A percentile compares a stretch with the other conserved stretches of the same genome.
These are phyloP conservation scores for Fabriciana adippe DNA, from an alignment of 2,888 invertebrate species.

Conservation along the genomic window DNA sequence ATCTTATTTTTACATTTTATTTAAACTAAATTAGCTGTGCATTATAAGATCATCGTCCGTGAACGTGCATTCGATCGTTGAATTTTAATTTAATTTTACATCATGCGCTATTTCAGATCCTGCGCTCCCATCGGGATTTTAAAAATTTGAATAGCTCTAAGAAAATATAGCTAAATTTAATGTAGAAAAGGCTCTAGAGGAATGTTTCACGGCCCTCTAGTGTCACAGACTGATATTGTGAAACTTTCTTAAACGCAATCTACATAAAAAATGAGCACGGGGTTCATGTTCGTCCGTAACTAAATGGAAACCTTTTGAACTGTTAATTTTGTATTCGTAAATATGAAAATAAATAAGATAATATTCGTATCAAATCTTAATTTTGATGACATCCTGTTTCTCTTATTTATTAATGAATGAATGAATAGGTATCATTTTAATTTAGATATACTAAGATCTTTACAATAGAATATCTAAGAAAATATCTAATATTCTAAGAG, in stretches of 20 bases:
- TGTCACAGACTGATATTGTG: slow-evolving; percentile 75
- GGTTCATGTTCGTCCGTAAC: slow-evolving; percentile 70
- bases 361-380: no score
- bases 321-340: slow-evolving; percentile 79
- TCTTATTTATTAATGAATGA: not conserved
- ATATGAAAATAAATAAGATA: slow-evolving; percentile 26
- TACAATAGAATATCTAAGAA: no score
- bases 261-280: slow-evolving; percentile 80
- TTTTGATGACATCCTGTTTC: not conserved
- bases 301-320: slow-evolving; percentile 79
- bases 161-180: slow-evolving; percentile 69
- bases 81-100: slow-evolving; percentile 32
- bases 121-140: slow-evolving; percentile 16
- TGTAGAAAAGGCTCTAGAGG: slow-evolving; percentile 60
- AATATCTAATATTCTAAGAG: no score
- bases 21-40: not conserved
- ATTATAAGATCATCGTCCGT: slow-evolving; percentile 30
- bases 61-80: slow-evolving; percentile 29
- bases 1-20: not conserved
- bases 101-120: slow-evolving; percentile 11
- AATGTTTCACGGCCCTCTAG: slow-evolving; percentile 56
- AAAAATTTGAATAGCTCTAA: slow-evolving; percentile 35
- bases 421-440: not conserved
- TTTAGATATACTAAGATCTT: no score
- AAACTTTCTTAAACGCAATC: slow-evolving; percentile 79